These are phyloP conservation scores for Lepidurus apus DNA, from an alignment of 1,140 invertebrate genomes.

Conservation along the genomic window DNA sequence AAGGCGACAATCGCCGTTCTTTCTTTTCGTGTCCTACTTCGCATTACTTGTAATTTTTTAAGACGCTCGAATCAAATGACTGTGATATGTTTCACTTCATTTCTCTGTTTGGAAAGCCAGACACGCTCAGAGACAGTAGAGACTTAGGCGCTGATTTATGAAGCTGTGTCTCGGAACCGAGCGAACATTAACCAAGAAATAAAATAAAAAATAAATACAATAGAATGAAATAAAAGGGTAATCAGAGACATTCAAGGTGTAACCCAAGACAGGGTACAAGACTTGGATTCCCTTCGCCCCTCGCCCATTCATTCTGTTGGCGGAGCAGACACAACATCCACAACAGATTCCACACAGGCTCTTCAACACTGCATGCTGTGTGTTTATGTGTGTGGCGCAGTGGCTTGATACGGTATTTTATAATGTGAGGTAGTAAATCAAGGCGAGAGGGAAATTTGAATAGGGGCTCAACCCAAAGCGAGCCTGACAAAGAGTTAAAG, in stretches of 20 bases:
- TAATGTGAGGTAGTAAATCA: slow-evolving; percentile 15
- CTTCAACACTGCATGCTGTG: neutral
- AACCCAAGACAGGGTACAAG: neutral
- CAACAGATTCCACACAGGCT: neutral
- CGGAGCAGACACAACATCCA: neutral
- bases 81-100: neutral
- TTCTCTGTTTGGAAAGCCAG: neutral
- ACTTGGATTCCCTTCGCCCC: neutral
- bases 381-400: slow-evolving; percentile 20
- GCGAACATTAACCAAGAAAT: too few species aligned
- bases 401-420: slow-evolving; percentile 19
- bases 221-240: neutral
- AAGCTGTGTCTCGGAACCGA: neutral
- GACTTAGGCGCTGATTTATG: neutral
- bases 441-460: slow-evolving; percentile 15
- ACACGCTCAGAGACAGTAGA: neutral
- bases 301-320: neutral
- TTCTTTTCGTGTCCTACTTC: neutral
- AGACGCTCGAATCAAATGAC: neutral
- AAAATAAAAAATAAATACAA: neutral
- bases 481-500: neutral
- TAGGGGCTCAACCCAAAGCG: neutral
- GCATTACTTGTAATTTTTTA: slow-evolving; percentile 12
- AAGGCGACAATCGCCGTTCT: neutral
- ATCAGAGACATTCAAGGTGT: slow-evolving; percentile 5